Percentiles rank a stretch among this genome's conserved stretches.
phyloP scores from a whole-genome alignment of 2,797 vertebrate genomes.

The Allobates femoralis region DNA sequence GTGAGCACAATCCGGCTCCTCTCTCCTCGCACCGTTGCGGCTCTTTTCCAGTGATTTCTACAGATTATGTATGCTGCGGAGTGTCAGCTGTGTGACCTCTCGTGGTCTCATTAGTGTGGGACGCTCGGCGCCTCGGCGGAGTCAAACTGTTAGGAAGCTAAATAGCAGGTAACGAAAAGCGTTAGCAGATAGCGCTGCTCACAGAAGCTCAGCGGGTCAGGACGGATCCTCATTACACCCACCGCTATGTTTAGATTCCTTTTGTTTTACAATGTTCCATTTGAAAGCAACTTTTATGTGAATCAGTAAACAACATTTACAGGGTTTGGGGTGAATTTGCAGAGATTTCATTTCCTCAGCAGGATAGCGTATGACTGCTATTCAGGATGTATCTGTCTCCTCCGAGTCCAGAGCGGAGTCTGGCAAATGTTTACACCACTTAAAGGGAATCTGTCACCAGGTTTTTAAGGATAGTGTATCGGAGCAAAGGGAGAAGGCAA shows the following conservation, averaged over 20 bases:
- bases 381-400: background rate
- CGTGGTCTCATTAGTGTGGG: conserved; percentile 34
- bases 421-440: background rate
- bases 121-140: conserved; percentile 2
- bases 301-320: conserved; percentile 35
- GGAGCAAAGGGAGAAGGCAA: too few relatives aligned
- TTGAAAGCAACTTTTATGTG: conserved; percentile 28
- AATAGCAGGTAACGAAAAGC: conserved; percentile 25
- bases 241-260: conserved; percentile 31
- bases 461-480: too few relatives aligned
- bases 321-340: conserved; percentile 22
- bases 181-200: conserved; percentile 17
- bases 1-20: too few relatives aligned
- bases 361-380: conserved; percentile 5
- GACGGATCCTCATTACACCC: conserved; percentile 32
- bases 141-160: conserved; percentile 38
- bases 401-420: background rate
- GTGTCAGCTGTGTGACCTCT: conserved; percentile 35
- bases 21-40: too few relatives aligned
- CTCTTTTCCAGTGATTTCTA: too few relatives aligned
- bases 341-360: conserved; percentile 31
- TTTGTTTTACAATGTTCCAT: conserved; percentile 33
- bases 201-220: conserved; percentile 30
- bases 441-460: background rate
- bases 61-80: conserved; percentile 13